Base-by-base conservation (phyloP, 2,888 invertebrate genomes). In the Falcaria lacertinaria region DNA sequence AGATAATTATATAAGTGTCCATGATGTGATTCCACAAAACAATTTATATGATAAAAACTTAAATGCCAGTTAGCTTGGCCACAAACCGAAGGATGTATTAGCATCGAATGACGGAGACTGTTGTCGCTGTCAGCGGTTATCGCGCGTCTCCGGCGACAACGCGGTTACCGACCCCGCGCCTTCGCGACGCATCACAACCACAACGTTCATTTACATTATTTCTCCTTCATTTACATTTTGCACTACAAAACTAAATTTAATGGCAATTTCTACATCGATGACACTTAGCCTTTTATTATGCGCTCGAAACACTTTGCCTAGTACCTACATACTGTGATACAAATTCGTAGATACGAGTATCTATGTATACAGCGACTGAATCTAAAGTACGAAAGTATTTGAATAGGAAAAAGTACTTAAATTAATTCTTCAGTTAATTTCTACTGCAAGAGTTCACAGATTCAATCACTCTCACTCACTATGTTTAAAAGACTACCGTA, bases 111-210 rank as follows among this genome's bases (percentile, higher is more conserved):
- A 13, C 19, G 19, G 14, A 15, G 33, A 22, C 14, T 14, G 15
- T 15, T n/a, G 33, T 14, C 51, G 49, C 53, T 57, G 52, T 49
- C 52, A 60, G 60, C 63, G 66, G 66, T 65, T 73, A 74, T 75
- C 74, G 68, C 64, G 64, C 64, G 73, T 73, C 73, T 66, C 68
- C 65, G 60, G 68, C 67, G 66, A 72, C 79, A 68, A 66, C 67
- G 71, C 80, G 80, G 82, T 80, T 79, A 75, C 66, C 78, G 80
- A 83, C 80, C 82, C 71, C 74, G 56, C 54, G 63, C 52, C 69
- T 70, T 64, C 58, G 68, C 58, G 57, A 63, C 67, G 60, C 67
- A 67, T 71, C 63, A 62, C 60, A 59, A 64, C 63, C 63, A 62
- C 60, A 59, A 64, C 63, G 59, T 65, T 60, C 54, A 70, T 73